A percentile compares a stretch with the other conserved stretches of the same genome.
Conservation (phyloP, 2,797 vertebrate genomes). For the Chloroceryle amazona region DNA sequence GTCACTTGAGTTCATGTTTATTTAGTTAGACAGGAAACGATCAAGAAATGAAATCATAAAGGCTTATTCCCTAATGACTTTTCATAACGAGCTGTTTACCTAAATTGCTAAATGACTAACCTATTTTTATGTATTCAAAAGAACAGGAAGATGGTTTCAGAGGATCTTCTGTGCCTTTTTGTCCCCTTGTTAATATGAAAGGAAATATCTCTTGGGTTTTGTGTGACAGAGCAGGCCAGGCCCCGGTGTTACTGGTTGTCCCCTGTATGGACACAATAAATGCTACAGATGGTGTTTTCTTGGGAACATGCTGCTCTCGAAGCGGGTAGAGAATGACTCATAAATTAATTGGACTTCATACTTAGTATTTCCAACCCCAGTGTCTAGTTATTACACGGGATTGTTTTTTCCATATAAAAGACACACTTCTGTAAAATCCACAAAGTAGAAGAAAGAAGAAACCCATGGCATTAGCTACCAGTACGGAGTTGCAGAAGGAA, state of each 20-base stretch:
- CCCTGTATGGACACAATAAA: neutral
- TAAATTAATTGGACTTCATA: neutral
- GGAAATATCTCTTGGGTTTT: neutral
- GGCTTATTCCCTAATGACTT: conserved; percentile 56
- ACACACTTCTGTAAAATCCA: neutral
- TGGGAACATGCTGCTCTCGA: neutral
- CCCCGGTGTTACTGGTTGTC: neutral
- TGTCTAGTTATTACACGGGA: neutral
- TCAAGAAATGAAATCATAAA: conserved; percentile 72
- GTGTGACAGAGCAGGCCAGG: neutral
- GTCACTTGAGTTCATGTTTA: conserved; percentile 68
- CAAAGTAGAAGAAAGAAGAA: neutral
- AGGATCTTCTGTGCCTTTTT: conserved; percentile 17
- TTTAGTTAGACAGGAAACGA: conserved; percentile 71
- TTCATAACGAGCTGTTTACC: conserved; percentile 63
- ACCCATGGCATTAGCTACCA: neutral
- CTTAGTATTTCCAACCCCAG: neutral
- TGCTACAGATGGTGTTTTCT: neutral
- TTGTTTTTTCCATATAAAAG: conserved; percentile 12
- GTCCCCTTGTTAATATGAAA: neutral
- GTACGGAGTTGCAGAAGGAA: neutral
- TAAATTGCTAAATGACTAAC: conserved; percentile 50
- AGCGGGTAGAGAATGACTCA: neutral
- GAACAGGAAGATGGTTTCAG: conserved; percentile 54
- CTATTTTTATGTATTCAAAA: conserved; percentile 58